Evolutionary conservation across 2,797 vertebrate species (phyloP).

Genomic region (Mastacembelus armatus): DNA sequence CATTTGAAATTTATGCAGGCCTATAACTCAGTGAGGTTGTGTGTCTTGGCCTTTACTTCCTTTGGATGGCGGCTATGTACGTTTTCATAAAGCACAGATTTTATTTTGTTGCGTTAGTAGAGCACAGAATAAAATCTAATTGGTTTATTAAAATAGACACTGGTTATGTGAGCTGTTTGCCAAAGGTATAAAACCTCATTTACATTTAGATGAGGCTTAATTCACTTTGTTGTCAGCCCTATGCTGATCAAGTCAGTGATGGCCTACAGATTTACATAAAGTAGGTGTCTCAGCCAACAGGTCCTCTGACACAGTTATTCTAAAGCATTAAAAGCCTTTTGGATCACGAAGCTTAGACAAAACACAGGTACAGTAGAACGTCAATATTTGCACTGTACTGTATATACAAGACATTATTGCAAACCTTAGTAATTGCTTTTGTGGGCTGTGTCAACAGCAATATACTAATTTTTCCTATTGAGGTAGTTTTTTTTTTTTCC

Average conservation of each 20-base stretch:
- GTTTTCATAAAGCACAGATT: constrained; percentile 62
- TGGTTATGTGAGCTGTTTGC: constrained; percentile 83
- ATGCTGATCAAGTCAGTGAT: constrained; percentile 80
- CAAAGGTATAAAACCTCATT: constrained; percentile 84
- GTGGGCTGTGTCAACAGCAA: constrained; percentile 52
- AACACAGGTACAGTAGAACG: constrained; percentile 48
- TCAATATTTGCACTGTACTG: constrained; percentile 64
- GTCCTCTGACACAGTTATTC: constrained; percentile 50
- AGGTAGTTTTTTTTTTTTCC: constrained; percentile 66
- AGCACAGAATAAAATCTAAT: constrained; percentile 78
- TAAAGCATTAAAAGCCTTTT: constrained; percentile 40
- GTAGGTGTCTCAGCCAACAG: constrained; percentile 71
- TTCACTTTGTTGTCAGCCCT: constrained; percentile 80
- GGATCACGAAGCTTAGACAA: constrained; percentile 40
- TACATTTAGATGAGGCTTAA: constrained; percentile 87
- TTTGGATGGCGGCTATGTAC: constrained; percentile 50
- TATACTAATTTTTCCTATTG: constrained; percentile 66
- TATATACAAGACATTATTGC: constrained; percentile 68
- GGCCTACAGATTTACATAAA: constrained; percentile 71
- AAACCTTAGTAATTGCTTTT: constrained; percentile 51
- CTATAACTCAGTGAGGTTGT: constrained; percentile 51
- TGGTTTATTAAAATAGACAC: constrained; percentile 82
- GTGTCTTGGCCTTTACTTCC: constrained; percentile 15
- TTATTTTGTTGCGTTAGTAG: constrained; percentile 70
- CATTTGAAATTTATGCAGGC: constrained; percentile 62